Conservation (phyloP, 2,888 invertebrate genomes). For the Desoria tigrina region DNA sequence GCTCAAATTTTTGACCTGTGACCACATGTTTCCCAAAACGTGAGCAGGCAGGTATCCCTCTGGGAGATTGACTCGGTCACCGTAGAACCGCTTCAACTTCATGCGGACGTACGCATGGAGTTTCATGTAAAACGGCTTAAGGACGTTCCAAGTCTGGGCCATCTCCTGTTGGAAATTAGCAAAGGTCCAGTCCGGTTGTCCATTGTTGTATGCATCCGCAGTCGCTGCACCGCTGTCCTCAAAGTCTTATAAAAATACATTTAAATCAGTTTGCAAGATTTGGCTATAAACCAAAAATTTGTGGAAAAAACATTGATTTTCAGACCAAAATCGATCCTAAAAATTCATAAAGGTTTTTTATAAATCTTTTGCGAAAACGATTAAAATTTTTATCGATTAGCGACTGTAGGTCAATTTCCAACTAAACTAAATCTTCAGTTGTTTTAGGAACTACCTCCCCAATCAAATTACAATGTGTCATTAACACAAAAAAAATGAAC, state of each 20-base stretch:
- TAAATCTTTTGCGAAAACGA: too few species aligned
- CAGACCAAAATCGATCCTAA: too few species aligned
- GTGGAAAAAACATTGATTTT: too few species aligned
- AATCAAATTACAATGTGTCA: too few species aligned
- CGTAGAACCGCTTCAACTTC: slow-evolving; percentile 14
- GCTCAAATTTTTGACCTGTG: too few species aligned
- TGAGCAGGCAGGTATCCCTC: slow-evolving; percentile 10
- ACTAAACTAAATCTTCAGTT: too few species aligned
- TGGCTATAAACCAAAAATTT: too few species aligned
- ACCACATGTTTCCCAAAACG: slow-evolving; percentile 22
- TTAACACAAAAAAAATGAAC: too few species aligned
- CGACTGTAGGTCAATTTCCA: too few species aligned
- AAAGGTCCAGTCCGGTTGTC: slow-evolving; percentile 4
- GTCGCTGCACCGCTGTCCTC: background rate
- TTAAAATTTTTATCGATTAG: too few species aligned
- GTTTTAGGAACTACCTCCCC: too few species aligned
- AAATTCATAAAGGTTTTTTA: too few species aligned
- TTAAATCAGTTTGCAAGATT: background rate
- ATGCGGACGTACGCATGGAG: slow-evolving; percentile 26
- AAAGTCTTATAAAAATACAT: background rate
- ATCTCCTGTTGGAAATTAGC: background rate
- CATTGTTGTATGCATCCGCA: slow-evolving; percentile 4
- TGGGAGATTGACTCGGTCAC: background rate
- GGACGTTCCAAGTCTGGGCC: background rate
- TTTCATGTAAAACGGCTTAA: slow-evolving; percentile 23